Percentiles rank a stretch among this genome's conserved stretches.
phyloP scores from a whole-genome alignment of 2,888 invertebrate genomes.

The Ecliptopera silaceata region DNA sequence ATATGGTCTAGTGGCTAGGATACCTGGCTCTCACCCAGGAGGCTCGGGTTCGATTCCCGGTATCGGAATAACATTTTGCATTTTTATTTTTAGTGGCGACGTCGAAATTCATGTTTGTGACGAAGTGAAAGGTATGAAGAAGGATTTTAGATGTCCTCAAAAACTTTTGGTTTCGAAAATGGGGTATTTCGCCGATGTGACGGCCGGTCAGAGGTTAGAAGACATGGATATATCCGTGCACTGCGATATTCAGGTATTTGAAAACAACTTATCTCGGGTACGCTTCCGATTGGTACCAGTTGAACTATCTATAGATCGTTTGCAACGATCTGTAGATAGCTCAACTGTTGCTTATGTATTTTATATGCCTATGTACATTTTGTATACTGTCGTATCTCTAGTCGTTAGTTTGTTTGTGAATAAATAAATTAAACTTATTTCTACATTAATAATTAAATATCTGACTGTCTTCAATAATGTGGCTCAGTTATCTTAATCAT shows the following conservation, averaged over 20 bases:
- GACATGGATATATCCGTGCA: constrained; percentile 99
- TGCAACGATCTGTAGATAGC: too few species aligned
- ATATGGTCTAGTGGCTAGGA: constrained; percentile 88
- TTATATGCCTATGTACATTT: too few species aligned
- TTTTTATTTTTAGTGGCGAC: constrained; percentile 83
- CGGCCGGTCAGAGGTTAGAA: constrained; percentile 90
- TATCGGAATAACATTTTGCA: constrained; percentile 69
- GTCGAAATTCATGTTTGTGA: constrained; percentile 98
- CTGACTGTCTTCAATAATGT: too few species aligned
- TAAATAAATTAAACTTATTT: too few species aligned
- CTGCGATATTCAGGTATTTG: constrained; percentile 94
- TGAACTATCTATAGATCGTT: too few species aligned
- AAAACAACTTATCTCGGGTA: not conserved
- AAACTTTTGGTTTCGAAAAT: constrained; percentile 94
- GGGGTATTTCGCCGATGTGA: constrained; percentile 97
- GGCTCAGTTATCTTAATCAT: too few species aligned
- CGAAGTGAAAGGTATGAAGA: constrained; percentile 94
- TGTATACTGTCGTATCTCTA: too few species aligned
- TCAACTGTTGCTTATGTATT: too few species aligned
- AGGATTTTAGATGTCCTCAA: constrained; percentile 95
- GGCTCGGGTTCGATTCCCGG: constrained; percentile 84
- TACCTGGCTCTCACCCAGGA: constrained; percentile 88
- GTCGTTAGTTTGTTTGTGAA: too few species aligned
- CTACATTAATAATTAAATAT: too few species aligned
- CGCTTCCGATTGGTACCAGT: too few species aligned